Percentiles rank a stretch among this genome's conserved stretches.
Evolutionary conservation across 2,888 invertebrate genomes (phyloP).

Genomic region (Oscheius myriophilus): DNA sequence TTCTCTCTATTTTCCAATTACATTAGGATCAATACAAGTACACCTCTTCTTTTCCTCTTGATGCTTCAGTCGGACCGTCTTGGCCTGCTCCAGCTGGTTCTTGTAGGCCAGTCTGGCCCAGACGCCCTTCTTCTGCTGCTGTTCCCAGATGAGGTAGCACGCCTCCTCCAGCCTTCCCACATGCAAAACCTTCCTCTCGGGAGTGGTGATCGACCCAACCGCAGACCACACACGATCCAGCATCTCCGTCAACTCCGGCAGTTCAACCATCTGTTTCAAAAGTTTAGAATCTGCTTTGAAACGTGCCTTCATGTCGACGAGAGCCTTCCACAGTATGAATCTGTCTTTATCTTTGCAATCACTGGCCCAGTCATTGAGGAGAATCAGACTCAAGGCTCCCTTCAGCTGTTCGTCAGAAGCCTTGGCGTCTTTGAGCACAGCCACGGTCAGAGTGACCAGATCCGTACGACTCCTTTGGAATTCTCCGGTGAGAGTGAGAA

Average conservation of each 20-base stretch:
- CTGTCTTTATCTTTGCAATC: background rate
- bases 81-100: constrained; percentile 12
- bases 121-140: constrained; percentile 10
- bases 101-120: constrained; percentile 4
- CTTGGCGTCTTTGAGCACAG: background rate
- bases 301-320: constrained; percentile 16
- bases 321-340: constrained; percentile 20
- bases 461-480: background rate
- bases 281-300: background rate
- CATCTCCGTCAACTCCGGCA: constrained; percentile 5
- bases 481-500: background rate
- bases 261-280: constrained; percentile 13
- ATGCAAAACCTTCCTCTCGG: background rate
- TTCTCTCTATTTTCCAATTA: background rate
- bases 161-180: constrained; percentile 8
- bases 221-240: constrained; percentile 7
- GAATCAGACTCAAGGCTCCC: constrained; percentile 19
- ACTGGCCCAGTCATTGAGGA: constrained; percentile 4
- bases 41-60: background rate
- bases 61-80: background rate
- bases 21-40: background rate
- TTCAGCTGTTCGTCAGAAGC: constrained; percentile 16
- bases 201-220: constrained; percentile 14
- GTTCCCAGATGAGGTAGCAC: constrained; percentile 5
- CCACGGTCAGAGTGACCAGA: constrained; percentile 7